Evolutionary conservation across 2,888 invertebrate species (phyloP), one percentile per base, ranked within the genome.

Genomic region (Linnaemya vulpina): DNA sequence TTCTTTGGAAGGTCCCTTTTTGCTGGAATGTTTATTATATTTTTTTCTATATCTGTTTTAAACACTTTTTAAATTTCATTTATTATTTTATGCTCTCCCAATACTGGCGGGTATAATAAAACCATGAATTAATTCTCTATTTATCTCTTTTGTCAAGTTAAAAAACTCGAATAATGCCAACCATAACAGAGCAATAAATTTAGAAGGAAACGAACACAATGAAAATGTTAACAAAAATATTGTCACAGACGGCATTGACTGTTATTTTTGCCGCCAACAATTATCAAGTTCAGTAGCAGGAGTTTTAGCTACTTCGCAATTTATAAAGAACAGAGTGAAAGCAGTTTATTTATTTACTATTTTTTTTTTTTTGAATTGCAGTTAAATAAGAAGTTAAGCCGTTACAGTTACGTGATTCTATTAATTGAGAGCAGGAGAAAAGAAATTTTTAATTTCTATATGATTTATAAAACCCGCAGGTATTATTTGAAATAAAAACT

Each of bases 91-190:
- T 38, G 13, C 38, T 62, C 51, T 53, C 2, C 38, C 30, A 20
- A 78, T 74, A 76, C 73, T 78, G 70, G 30, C 1, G 81, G 63
- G 81, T 78, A 43, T 70, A 74, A 81, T 81, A 85, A 81, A 80
- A 73, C 13, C 53, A 46, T 38, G 49, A 74, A 84, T 65, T 62
- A 76, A 35, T 67, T 11, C 58, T 43, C 25, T n/a, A 17, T 49
- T 49, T 46, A 11, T 1, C 22, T n/a, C 20, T 15, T 60, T 17
- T 46, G 46, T 17, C 62, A 40, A 63, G 46, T 40, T 1, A 22
- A 67, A 67, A n/a, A 15, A 51, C 20, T 25, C 35, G 58, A 76
- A 9, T 11, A 76, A 53, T 74, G 51, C 38, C 17, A 40, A 3
- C 38, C 17, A 40, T 1, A 53, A 15, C 5, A 51, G 25, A 40